Conservation (phyloP, 2,113 vertebrate species). For the Saimiri boliviensis region DNA sequence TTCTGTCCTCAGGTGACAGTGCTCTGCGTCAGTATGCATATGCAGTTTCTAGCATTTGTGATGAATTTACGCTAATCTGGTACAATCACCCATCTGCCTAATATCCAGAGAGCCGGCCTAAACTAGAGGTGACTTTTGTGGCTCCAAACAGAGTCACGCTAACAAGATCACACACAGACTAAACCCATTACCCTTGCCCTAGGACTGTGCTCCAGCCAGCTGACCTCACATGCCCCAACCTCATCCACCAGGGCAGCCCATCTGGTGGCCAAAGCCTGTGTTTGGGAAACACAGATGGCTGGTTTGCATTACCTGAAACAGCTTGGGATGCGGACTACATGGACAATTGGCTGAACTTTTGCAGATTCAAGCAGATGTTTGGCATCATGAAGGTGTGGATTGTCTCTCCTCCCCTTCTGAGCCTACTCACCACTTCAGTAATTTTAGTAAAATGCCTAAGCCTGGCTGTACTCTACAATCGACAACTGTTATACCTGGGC, state of each 20-base stretch:
- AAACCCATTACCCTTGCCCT: not conserved
- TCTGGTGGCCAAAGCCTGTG: conserved; percentile 20
- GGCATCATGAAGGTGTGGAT: not conserved
- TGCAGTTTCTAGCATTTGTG: not conserved
- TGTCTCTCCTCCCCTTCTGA: not conserved
- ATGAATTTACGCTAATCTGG: not conserved
- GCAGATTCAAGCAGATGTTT: not conserved
- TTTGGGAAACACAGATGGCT: conserved; percentile 48
- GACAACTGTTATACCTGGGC: not conserved
- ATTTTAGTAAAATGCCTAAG: not conserved
- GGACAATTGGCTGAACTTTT: conserved; percentile 16
- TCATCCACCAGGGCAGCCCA: not conserved
- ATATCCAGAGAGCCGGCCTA: not conserved
- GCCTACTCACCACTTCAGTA: not conserved
- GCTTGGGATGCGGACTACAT: not conserved
- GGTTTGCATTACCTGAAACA: not conserved
- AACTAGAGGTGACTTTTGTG: not conserved
- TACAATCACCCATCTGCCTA: not conserved
- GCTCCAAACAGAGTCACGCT: not conserved
- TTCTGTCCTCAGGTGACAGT: not conserved
- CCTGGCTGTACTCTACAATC: not conserved
- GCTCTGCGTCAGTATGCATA: not conserved
- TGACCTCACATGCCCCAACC: not conserved
- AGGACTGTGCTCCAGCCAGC: not conserved
- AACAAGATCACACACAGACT: not conserved